Evolutionary conservation across 2,888 invertebrate species (phyloP).

Genomic region (Papilio demoleus): DNA sequence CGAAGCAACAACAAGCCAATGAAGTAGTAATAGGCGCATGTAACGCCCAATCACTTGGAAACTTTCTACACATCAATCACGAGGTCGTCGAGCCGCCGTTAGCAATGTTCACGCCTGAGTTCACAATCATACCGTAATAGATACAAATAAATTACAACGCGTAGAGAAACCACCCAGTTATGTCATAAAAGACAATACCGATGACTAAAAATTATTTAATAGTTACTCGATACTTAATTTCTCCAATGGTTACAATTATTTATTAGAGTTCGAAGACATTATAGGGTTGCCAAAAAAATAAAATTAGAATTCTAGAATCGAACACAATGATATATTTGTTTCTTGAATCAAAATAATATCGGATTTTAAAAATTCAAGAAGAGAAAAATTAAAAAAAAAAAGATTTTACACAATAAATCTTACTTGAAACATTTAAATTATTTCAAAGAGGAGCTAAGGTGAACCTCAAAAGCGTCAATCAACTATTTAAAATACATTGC

Average conservation of each 20-base stretch:
- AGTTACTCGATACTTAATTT: conserved; percentile 24
- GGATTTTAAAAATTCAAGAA: no score
- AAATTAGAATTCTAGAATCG: no score
- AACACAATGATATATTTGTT: no score
- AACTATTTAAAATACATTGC: conserved; percentile 9
- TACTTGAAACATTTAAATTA: not conserved
- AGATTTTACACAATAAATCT: not conserved
- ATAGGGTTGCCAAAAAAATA: not conserved
- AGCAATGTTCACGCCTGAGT: conserved; percentile 67
- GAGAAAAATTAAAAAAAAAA: not conserved
- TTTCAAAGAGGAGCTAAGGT: conserved; percentile 12
- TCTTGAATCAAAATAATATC: no score
- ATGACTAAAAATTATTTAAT: conserved; percentile 34
- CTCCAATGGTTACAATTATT: not conserved
- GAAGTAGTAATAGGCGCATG: conserved; percentile 51
- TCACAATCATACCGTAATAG: conserved; percentile 64
- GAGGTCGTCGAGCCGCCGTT: conserved; percentile 55
- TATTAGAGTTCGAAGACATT: not conserved
- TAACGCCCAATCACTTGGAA: conserved; percentile 59
- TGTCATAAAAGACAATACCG: conserved; percentile 59
- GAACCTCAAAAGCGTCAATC: not conserved
- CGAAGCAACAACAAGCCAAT: conserved; percentile 46
- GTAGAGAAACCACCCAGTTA: conserved; percentile 53
- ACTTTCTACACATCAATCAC: conserved; percentile 79
- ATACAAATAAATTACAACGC: conserved; percentile 60